A percentile compares a stretch with the other conserved stretches of the same genome.
Evolutionary conservation across 2,797 vertebrate genomes (phyloP).

Genomic region (Amniataba percoides): DNA sequence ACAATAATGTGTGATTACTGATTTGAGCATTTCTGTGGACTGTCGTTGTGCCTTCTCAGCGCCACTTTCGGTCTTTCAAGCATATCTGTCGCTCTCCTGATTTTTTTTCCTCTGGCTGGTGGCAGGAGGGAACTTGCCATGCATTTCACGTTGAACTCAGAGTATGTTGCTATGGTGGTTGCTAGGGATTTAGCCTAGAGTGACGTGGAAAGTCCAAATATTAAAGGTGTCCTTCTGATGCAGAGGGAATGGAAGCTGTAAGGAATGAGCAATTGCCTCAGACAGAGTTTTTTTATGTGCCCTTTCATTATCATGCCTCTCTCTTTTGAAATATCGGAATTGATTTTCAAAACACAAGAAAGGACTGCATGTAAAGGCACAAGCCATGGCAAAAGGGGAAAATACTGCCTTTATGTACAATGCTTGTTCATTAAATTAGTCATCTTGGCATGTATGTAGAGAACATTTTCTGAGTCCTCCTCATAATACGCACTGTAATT

Average conservation of each 20-base stretch:
- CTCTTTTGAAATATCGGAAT: constrained; percentile 76
- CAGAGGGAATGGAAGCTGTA: constrained; percentile 79
- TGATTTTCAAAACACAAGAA: constrained; percentile 78
- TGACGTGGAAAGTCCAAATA: constrained; percentile 88
- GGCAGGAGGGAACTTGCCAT: constrained; percentile 84
- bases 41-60: constrained; percentile 48
- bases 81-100: constrained; percentile 61
- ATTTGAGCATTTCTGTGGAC: constrained; percentile 52
- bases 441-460: constrained; percentile 36
- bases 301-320: constrained; percentile 78
- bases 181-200: constrained; percentile 88
- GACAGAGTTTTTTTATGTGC: constrained; percentile 64
- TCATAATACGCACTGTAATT: constrained; percentile 20
- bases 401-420: constrained; percentile 22
- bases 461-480: neutral
- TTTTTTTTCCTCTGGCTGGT: constrained; percentile 67
- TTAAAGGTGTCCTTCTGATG: constrained; percentile 89
- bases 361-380: constrained; percentile 51
- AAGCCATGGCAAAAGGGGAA: constrained; percentile 35
- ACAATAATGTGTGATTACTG: constrained; percentile 51
- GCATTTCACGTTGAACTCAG: constrained; percentile 87
- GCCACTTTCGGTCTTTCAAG: constrained; percentile 65
- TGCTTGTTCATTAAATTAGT: constrained; percentile 33
- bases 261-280: constrained; percentile 80
- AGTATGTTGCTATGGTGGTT: constrained; percentile 90